Base-by-base conservation (phyloP, 2,113 vertebrate species). In the Rhagologus leucostigma region DNA sequence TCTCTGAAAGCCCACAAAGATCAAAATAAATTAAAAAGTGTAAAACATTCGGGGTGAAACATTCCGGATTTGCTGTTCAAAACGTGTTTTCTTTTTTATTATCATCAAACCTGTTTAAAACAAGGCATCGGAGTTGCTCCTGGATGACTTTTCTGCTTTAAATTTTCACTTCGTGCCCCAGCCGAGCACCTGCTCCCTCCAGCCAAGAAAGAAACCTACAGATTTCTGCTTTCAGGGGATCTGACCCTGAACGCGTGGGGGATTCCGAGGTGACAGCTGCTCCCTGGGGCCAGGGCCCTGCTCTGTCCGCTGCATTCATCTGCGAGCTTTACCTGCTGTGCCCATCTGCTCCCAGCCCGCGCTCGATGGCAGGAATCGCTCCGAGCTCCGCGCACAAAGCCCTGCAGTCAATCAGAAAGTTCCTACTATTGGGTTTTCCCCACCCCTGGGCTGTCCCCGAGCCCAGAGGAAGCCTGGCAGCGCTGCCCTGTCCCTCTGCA, bases 351-450 rank as follows among this genome's bases (percentile, higher is more conserved):
- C 15, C 33, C 20, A 3, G 4, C 32, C 10, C 29, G 12, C 17
- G 22, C 49, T 17, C 35, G 2, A 0, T 10, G 27, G 47, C 49
- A 3, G 53, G 44, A 65, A n/a, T 8, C 19, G 33, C 59, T 1
- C 10, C 1, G 60, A n/a, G 64, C 39, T 39, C 6, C 27, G 82
- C 82, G 8, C 86, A 32, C 84, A 90, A 50, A 84, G 68, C 52
- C 4, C 0, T 1, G 30, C 55, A 35, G 74, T 77, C 88, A 33
- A 57, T 90, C 89, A 60, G 7, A 16, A 42, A 78, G 16, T 52
- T 65, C 5, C 55, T 7, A 16, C 55, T 30, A 57, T 24, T 33
- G 60, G 3, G 4, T 78, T 62, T 55, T 44, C 57, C 47, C 74
- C 59, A 49, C 6, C 73, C 80, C 39, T n/a, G n/a, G 37, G 27